Base-by-base conservation (phyloP, 1,140 invertebrate genomes). In the Prorops nasuta region DNA sequence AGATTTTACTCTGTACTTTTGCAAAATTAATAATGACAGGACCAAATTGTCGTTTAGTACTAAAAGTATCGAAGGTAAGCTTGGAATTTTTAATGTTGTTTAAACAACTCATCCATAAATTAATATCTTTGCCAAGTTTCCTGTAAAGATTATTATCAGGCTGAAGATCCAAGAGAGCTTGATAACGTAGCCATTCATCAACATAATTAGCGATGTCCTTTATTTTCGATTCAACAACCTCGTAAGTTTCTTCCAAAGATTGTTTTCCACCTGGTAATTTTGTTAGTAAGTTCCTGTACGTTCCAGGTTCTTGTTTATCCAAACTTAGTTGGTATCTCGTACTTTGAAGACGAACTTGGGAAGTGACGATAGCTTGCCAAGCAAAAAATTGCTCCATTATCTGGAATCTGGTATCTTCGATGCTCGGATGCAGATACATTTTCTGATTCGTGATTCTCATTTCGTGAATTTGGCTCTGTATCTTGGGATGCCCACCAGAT, bases 1-100 rank as follows among this genome's bases (percentile, higher is more conserved):
- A 94, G 1, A 99, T 97, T 80, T 99, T 99, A 56, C 94, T 96
- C 76, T 99, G 98, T 1, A 98, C 96, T 80, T 98, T 98, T 2
- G 93, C 92, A 81, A 98, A 99, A 73, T 99, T 96, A 51, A 99
- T 94, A 10, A 98, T 87, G n/a, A 99, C 89, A 1, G 96, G 95
- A 2, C 96, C 96, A 77, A 99, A 97, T 67, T 94, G 91, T 54
- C 92, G 88, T 41, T 92, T 84, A 0, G 95, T 97, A 68, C 99
- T 97, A 1, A 96, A 96, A 0, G 96, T 98, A 75, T 99, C 97
- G 77, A 99, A 98, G 0, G 95, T 98, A 9, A 93, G 92, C 53
- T 97, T 84, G 1, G 94, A 95, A 75, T 94, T 91, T 84, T 98
- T 98, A 56, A 99, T 98, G 70, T 99, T 96, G 72, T 96, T 96